These are phyloP conservation scores for Gymnocypris eckloni DNA, from an alignment of 2,797 vertebrate genomes.

Conservation along the genomic window DNA sequence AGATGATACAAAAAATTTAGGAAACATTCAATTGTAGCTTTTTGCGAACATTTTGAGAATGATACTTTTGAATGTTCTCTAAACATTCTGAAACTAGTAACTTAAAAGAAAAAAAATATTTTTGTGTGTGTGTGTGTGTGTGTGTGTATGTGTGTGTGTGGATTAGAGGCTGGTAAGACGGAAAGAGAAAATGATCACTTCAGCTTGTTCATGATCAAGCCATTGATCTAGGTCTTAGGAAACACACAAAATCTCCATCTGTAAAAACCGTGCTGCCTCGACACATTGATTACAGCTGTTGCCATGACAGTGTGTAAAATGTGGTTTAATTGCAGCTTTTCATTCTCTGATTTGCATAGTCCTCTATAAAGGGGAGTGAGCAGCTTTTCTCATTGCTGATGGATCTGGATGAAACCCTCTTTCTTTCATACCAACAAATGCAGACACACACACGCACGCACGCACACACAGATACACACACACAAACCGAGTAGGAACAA, in stretches of 20 bases:
- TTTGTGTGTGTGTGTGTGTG: neutral
- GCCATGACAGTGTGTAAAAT: slow-evolving; percentile 58
- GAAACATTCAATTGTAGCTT: too few species aligned
- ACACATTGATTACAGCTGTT: slow-evolving; percentile 52
- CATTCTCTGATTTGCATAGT: slow-evolving; percentile 58
- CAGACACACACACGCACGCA: neutral
- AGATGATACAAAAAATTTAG: too few species aligned
- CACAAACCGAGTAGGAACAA: neutral
- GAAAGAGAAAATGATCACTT: neutral
- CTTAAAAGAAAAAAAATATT: too few species aligned
- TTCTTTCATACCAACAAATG: slow-evolving; percentile 26
- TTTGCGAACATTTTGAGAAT: too few species aligned
- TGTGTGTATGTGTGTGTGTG: neutral
- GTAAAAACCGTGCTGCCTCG: slow-evolving; percentile 24
- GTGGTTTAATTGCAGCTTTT: slow-evolving; percentile 60
- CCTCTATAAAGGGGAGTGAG: slow-evolving; percentile 27
- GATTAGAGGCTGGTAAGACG: neutral
- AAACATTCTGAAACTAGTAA: too few species aligned
- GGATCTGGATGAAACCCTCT: slow-evolving; percentile 44
- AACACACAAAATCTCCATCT: slow-evolving; percentile 13
- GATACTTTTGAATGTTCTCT: too few species aligned
- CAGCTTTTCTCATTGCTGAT: slow-evolving; percentile 48
- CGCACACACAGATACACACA: neutral
- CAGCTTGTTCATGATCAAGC: neutral
- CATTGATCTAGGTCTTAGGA: neutral